Evolutionary conservation across 2,888 invertebrate species (phyloP).

Genomic region (Archips crataeganus): DNA sequence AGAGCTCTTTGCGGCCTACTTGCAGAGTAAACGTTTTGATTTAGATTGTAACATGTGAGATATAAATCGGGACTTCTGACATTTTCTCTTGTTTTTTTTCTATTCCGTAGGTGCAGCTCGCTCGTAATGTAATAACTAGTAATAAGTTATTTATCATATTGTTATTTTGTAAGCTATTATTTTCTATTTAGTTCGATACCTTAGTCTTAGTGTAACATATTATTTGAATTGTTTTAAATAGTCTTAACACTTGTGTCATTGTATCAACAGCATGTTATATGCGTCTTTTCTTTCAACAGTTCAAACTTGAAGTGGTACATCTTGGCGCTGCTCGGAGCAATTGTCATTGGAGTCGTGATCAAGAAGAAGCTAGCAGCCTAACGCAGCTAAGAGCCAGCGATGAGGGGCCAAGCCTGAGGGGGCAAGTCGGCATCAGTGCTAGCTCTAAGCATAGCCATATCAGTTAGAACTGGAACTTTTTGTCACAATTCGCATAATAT

Average conservation of each 20-base stretch:
- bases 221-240: not conserved
- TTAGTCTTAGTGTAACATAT: too few species aligned
- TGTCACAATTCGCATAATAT: not conserved
- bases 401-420: not conserved
- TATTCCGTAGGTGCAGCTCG: too few species aligned
- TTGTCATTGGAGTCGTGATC: conserved; percentile 60
- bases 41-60: too few species aligned
- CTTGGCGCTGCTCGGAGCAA: conserved; percentile 63
- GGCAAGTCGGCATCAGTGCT: not conserved
- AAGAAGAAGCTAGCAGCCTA: conserved; percentile 53
- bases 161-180: too few species aligned
- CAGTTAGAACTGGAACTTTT: not conserved
- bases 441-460: conserved; percentile 2
- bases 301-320: conserved; percentile 65
- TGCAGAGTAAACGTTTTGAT: too few species aligned
- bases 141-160: too few species aligned
- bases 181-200: too few species aligned
- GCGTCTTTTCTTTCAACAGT: conserved; percentile 51
- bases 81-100: too few species aligned
- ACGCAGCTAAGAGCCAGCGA: not conserved
- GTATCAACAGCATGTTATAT: not conserved
- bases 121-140: too few species aligned
- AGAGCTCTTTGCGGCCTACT: too few species aligned
- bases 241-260: not conserved
- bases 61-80: too few species aligned